Evolutionary conservation across 2,888 invertebrate genomes (phyloP).

Genomic region (Troides helena): DNA sequence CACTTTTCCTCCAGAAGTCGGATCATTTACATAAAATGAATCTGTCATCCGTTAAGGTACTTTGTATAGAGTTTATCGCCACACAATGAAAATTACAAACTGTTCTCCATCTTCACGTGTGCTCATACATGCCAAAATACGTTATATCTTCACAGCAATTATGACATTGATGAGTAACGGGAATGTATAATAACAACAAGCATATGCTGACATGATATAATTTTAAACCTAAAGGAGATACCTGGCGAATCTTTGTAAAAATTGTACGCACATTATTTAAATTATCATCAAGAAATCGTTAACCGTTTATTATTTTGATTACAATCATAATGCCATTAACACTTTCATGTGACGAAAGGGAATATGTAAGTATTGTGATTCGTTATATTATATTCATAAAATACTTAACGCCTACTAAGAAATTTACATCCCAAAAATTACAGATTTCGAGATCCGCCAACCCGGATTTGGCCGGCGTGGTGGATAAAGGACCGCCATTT

Average conservation of each 20-base stretch:
- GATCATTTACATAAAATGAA: slow-evolving; percentile 71
- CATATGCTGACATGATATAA: not conserved
- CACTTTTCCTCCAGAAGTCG: slow-evolving; percentile 72
- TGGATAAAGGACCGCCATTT: no score
- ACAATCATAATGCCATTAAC: not conserved
- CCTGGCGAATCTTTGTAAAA: not conserved
- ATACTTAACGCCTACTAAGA: no score
- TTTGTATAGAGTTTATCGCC: slow-evolving; percentile 56
- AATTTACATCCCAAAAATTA: no score
- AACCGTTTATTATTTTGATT: not conserved
- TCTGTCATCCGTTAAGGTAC: slow-evolving; percentile 63
- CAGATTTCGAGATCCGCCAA: no score
- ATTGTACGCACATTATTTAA: not conserved
- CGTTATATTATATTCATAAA: no score
- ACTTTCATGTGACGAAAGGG: not conserved
- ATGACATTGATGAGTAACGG: slow-evolving; percentile 8
- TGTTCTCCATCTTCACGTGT: slow-evolving; percentile 53
- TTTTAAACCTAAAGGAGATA: not conserved
- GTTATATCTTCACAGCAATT: not conserved
- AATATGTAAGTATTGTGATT: no score
- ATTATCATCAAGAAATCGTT: not conserved
- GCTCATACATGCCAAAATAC: slow-evolving; percentile 54
- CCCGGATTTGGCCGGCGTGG: no score
- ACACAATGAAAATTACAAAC: slow-evolving; percentile 52
- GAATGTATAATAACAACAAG: slow-evolving; percentile 7